Conservation (phyloP, 1,140 invertebrate genomes). For the Glossosoma conforme region DNA sequence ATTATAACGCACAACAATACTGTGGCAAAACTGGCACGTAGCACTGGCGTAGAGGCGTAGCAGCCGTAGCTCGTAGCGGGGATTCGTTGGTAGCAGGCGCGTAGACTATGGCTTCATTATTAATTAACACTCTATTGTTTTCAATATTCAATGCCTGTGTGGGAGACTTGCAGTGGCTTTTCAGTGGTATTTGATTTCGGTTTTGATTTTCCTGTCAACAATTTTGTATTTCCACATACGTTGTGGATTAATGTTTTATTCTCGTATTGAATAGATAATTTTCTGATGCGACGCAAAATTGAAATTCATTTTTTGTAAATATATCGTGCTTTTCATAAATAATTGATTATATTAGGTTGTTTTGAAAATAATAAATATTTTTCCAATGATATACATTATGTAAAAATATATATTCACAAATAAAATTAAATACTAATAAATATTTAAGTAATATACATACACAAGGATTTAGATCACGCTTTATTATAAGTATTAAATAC, state of each 20-base stretch:
- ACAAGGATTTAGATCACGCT: too few species aligned
- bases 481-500: too few species aligned
- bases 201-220: conserved; percentile 22
- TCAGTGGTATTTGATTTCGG: conserved; percentile 21
- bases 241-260: too few species aligned
- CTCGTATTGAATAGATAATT: too few species aligned
- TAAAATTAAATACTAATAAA: too few species aligned
- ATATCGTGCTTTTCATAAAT: too few species aligned
- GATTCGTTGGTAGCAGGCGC: not conserved
- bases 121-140: conserved; percentile 31
- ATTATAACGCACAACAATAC: conserved; percentile 26
- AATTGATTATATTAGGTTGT: too few species aligned
- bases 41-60: not conserved
- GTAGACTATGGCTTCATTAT: conserved; percentile 27
- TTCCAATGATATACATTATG: not conserved
- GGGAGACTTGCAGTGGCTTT: conserved; percentile 16
- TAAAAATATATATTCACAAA: too few species aligned
- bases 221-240: conserved; percentile 1
- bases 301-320: too few species aligned
- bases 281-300: too few species aligned
- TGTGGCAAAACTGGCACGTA: conserved; percentile 19
- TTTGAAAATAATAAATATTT: not conserved
- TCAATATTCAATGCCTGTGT: conserved; percentile 26
- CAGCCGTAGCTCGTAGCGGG: not conserved
- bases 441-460: too few species aligned